Conservation (phyloP, 2,113 vertebrate genomes). For the Coptodon bakossiorum region DNA sequence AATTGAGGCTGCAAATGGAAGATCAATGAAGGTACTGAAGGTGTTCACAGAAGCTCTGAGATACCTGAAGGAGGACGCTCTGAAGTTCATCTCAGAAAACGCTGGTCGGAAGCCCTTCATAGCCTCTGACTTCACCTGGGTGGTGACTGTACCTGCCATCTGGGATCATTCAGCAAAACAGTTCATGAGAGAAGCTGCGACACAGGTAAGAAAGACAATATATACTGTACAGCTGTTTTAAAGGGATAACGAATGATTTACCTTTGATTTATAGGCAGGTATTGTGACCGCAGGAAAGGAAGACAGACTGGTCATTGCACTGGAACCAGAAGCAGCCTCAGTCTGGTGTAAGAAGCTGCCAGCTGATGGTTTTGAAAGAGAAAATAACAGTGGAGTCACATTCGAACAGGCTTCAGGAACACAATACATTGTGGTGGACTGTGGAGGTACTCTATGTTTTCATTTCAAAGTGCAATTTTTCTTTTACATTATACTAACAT, state of each 20-base stretch:
- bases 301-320: constrained; percentile 38
- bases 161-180: constrained; percentile 52
- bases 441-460: constrained; percentile 37
- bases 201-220: background rate
- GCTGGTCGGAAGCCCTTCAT: background rate
- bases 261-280: constrained; percentile 30
- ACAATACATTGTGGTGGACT: constrained; percentile 52
- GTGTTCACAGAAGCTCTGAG: background rate
- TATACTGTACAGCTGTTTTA: fast-evolving
- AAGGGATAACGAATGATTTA: fast-evolving
- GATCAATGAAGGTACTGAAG: background rate
- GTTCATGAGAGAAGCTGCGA: constrained; percentile 56
- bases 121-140: constrained; percentile 55
- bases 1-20: background rate
- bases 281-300: background rate
- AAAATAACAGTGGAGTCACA: fast-evolving
- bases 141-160: constrained; percentile 58
- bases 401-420: constrained; percentile 39
- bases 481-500: too few species aligned
- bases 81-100: constrained; percentile 2
- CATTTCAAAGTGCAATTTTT: fast-evolving
- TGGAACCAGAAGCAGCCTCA: constrained; percentile 53
- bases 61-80: constrained; percentile 28
- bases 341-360: constrained; percentile 56
- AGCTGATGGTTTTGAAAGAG: constrained; percentile 18